Conservation (phyloP, 1,140 invertebrate genomes). For the Dendrolimus kikuchii region DNA sequence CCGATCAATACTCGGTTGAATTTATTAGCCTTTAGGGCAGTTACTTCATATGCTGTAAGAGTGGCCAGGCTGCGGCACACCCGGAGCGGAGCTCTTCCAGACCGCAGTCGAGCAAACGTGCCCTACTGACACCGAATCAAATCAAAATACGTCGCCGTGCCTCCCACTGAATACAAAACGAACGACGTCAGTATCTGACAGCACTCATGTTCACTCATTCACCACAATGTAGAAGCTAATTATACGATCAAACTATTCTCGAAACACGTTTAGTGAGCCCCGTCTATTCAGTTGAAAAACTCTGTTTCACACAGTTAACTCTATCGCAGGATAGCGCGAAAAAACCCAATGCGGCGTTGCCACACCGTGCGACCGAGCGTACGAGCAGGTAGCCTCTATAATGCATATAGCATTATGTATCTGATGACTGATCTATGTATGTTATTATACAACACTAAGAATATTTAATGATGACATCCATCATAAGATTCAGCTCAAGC, state of each 20-base stretch:
- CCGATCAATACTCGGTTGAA: neutral
- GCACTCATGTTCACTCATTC: constrained; percentile 26
- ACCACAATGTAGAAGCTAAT: constrained; percentile 24
- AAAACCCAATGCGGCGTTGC: constrained; percentile 64
- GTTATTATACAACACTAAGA: constrained; percentile 60
- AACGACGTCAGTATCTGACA: constrained; percentile 21
- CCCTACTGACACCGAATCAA: constrained; percentile 56
- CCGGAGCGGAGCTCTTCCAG: constrained; percentile 21
- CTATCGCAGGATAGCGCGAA: constrained; percentile 58
- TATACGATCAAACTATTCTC: constrained; percentile 27
- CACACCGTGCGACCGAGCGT: constrained; percentile 59
- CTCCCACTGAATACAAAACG: constrained; percentile 34
- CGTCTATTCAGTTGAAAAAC: constrained; percentile 31
- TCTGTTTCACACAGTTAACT: constrained; percentile 43
- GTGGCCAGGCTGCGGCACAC: constrained; percentile 10
- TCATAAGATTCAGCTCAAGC: constrained; percentile 31
- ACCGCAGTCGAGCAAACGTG: constrained; percentile 35
- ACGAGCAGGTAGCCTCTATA: constrained; percentile 60
- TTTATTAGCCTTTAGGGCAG: constrained; percentile 18
- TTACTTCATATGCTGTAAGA: constrained; percentile 44
- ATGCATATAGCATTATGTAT: constrained; percentile 52
- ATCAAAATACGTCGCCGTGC: constrained; percentile 37
- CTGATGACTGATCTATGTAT: constrained; percentile 20
- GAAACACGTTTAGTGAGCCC: constrained; percentile 29
- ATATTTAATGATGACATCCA: constrained; percentile 25